Conservation (phyloP, 2,113 vertebrate species). For the Xerus inauris region DNA sequence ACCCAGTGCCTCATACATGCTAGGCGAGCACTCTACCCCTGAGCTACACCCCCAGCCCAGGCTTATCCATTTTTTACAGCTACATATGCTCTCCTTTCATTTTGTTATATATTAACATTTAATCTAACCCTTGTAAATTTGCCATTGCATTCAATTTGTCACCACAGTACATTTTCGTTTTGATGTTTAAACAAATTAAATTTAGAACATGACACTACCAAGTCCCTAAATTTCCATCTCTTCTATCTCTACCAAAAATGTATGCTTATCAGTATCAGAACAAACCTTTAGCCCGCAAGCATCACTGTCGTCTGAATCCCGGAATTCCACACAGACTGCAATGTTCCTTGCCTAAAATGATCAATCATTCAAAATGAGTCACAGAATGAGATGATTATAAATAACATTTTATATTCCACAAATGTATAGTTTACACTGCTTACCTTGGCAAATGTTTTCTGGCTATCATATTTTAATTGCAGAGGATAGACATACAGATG, state of each 20-base stretch:
- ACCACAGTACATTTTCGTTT: background rate
- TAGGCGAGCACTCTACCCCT: background rate
- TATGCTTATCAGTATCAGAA: background rate
- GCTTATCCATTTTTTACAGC: slow-evolving; percentile 14
- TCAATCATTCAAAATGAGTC: slow-evolving; percentile 64
- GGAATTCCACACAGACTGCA: slow-evolving; percentile 94
- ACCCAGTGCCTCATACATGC: background rate
- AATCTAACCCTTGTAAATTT: background rate
- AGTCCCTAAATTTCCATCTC: background rate
- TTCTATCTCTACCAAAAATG: background rate
- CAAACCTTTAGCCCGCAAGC: slow-evolving; percentile 91
- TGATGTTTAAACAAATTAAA: slow-evolving; percentile 35
- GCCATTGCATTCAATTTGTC: too few relatives aligned
- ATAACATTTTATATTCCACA: background rate
- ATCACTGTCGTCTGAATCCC: slow-evolving; percentile 95
- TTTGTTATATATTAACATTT: background rate
- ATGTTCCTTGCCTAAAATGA: slow-evolving; percentile 95
- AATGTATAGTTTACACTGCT: slow-evolving; percentile 29
- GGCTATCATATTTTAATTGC: slow-evolving; percentile 97
- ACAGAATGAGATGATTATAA: background rate
- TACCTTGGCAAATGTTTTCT: slow-evolving; percentile 99
- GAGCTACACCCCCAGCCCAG: background rate
- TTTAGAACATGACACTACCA: background rate
- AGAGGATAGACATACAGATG: slow-evolving; percentile 95
- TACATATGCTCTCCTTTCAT: background rate